Conservation (phyloP, 2,888 invertebrate species). For the Augiades crinisus region DNA sequence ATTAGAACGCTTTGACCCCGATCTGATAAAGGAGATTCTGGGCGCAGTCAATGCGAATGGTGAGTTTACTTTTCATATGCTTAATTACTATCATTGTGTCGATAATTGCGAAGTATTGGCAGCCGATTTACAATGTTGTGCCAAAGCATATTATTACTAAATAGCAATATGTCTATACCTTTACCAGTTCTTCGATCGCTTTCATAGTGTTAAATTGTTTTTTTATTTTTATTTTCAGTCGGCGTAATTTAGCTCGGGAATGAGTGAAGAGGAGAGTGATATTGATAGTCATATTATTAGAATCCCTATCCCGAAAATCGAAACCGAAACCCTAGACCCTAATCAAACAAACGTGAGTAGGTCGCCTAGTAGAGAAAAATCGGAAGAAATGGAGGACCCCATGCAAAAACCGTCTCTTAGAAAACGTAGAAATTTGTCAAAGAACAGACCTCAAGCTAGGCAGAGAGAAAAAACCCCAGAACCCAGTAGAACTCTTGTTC, state of each 20-base stretch:
- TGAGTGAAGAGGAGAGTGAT: slow-evolving; percentile 56
- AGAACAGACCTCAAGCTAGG: slow-evolving; percentile 74
- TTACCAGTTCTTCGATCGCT: slow-evolving; percentile 37
- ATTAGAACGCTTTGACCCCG: slow-evolving; percentile 67
- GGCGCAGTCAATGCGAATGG: slow-evolving; percentile 50
- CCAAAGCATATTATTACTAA: slow-evolving; percentile 45
- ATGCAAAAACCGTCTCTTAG: slow-evolving; percentile 75
- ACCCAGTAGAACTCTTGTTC: slow-evolving; percentile 68
- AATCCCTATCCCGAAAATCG: slow-evolving; percentile 57
- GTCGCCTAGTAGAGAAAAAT: slow-evolving; percentile 34
- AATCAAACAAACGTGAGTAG: slow-evolving; percentile 37
- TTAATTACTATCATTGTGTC: slow-evolving; percentile 36
- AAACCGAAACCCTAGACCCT: slow-evolving; percentile 60
- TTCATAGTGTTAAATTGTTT: slow-evolving; percentile 39
- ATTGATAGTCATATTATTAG: slow-evolving; percentile 44
- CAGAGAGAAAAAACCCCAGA: slow-evolving; percentile 77
- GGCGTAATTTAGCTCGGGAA: slow-evolving; percentile 40
- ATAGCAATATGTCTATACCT: slow-evolving; percentile 43
- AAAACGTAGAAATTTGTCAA: slow-evolving; percentile 83
- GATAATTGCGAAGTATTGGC: slow-evolving; percentile 60
- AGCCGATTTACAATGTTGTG: slow-evolving; percentile 48
- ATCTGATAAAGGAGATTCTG: slow-evolving; percentile 54
- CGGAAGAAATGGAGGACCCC: slow-evolving; percentile 56
- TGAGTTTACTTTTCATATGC: slow-evolving; percentile 58
- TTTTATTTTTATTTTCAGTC: slow-evolving; percentile 55